phyloP scores from a whole-genome alignment of 1,140 invertebrate genomes.

The Trichonephila inaurata region DNA sequence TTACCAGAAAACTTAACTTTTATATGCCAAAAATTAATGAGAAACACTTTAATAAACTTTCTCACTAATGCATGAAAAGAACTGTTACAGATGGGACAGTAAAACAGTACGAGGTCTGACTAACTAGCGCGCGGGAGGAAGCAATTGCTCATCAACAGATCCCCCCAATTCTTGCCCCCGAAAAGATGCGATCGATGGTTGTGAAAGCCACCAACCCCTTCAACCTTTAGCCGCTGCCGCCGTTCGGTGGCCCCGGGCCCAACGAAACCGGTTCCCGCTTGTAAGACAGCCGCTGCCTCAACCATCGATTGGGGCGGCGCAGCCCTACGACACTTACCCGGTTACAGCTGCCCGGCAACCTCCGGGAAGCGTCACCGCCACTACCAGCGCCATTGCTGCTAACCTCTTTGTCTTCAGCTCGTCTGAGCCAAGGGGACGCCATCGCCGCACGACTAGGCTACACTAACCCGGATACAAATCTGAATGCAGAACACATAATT shows the following conservation, averaged over 20 bases:
- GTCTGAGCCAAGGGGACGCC: background rate
- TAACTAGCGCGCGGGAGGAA: slow-evolving; percentile 31
- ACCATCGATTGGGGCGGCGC: slow-evolving; percentile 70
- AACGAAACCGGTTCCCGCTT: slow-evolving; percentile 66
- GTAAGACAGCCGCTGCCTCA: slow-evolving; percentile 19
- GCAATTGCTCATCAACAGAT: slow-evolving; percentile 14
- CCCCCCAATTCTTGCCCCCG: slow-evolving; percentile 45
- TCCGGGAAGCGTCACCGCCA: slow-evolving; percentile 63
- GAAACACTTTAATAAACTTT: no score
- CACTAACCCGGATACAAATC: no score
- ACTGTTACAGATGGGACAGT: background rate
- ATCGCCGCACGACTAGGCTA: background rate
- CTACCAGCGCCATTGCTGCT: slow-evolving; percentile 40
- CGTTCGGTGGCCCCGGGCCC: slow-evolving; percentile 54
- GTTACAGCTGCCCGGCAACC: slow-evolving; percentile 65
- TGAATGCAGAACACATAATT: no score
- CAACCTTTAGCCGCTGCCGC: slow-evolving; percentile 46
- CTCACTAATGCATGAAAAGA: background rate
- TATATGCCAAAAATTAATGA: no score
- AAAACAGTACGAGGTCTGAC: background rate
- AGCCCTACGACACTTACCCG: slow-evolving; percentile 51
- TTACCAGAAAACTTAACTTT: no score
- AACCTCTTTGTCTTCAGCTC: slow-evolving; percentile 28
- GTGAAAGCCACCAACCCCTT: slow-evolving; percentile 11
- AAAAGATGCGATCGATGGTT: slow-evolving; percentile 47